Conservation (phyloP, 2,888 invertebrate genomes). For the Plusia festucae region DNA sequence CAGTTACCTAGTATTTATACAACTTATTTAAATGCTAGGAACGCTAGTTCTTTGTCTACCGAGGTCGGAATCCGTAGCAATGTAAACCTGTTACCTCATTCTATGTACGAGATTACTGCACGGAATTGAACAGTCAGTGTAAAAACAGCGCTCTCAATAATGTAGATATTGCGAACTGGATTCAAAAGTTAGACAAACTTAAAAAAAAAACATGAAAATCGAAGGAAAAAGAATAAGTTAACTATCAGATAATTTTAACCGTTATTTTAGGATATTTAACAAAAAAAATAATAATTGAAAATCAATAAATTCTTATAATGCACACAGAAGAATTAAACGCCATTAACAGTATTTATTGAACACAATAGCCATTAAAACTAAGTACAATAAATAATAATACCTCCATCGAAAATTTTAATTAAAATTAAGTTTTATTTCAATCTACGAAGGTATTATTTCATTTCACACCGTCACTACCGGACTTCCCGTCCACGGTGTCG, state of each 20-base stretch:
- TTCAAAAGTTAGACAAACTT: background rate
- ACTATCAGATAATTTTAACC: too few relatives aligned
- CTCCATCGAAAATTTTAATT: too few relatives aligned
- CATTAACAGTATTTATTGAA: too few relatives aligned
- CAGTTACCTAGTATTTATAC: constrained; percentile 22
- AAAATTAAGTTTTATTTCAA: background rate
- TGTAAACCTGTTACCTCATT: constrained; percentile 54
- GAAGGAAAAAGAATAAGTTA: too few relatives aligned
- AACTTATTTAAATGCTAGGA: constrained; percentile 40
- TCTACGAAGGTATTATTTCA: background rate
- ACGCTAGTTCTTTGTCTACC: constrained; percentile 42
- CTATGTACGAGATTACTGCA: constrained; percentile 28
- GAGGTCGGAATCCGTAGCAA: constrained; percentile 52
- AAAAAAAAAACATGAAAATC: too few relatives aligned
- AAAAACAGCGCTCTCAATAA: background rate
- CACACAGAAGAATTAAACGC: too few relatives aligned
- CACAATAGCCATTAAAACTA: too few relatives aligned
- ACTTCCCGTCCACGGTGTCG: constrained; percentile 27
- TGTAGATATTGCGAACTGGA: background rate
- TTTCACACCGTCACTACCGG: constrained; percentile 20
- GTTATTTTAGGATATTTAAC: too few relatives aligned
- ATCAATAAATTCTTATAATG: too few relatives aligned
- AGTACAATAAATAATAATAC: too few relatives aligned
- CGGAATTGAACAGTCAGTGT: constrained; percentile 30
- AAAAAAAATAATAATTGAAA: too few relatives aligned